Base-by-base conservation (phyloP, 2,888 invertebrate species). In the Ectemnius lituratus region DNA sequence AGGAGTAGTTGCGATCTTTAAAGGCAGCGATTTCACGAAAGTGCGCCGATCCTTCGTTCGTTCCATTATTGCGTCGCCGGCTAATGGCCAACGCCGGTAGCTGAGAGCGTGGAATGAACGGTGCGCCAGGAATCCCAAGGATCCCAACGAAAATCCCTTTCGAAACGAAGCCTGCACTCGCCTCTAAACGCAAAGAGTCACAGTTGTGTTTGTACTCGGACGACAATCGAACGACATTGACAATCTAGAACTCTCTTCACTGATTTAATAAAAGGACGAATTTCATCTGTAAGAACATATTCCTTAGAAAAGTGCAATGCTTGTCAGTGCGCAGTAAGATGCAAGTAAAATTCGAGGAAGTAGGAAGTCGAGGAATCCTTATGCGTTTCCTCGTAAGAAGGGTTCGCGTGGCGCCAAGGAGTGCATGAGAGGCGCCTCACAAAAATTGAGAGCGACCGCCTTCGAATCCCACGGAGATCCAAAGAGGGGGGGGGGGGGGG, bases 61-160 rank as follows among this genome's bases (percentile, higher is more conserved):
- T 66, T 67, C 67, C 70, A 66, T 71, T 76, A 75, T 75, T 66
- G 67, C 67, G 60, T 68, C 8, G 37, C 11, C 67, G 76, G 60
- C 75, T 75, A 77, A 75, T 77, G 67, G 71, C 57, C 60, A 71
- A 67, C 60, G 70, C 62, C 45, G 75, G 76, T 68, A 68, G 49
- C 76, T 67, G 58, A 65, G 66, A 52, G 59, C 68, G 20, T 56
- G 71, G 77, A 72, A 77, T 75, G 77, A 71, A 52, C 65, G 37
- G 37, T 52, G 68, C 77, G 77, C 69, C 57, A 47, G 77, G 77
- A 77, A 77, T 77, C 37, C 71, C 67, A 72, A 75, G 66, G 69
- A 75, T 77, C 66, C 52, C 62, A 60, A 69, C 62, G 77, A 63
- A 76, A 76, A 71, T 72, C 76, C 75, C 60, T 64, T 70, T 67